Conservation (phyloP, 2,113 vertebrate genomes). For the Malurus elegans region DNA sequence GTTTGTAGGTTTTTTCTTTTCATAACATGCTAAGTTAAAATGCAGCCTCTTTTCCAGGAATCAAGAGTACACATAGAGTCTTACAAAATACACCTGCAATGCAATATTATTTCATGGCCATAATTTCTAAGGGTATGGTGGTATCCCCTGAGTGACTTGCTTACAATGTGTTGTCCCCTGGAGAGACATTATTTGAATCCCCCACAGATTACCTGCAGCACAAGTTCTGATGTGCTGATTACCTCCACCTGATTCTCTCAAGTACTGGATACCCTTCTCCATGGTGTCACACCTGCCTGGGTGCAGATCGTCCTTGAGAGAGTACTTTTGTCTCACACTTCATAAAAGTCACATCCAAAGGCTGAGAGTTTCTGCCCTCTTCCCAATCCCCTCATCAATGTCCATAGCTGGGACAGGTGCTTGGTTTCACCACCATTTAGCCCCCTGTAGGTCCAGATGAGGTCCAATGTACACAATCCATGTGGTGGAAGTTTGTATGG, state of each 20-base stretch:
- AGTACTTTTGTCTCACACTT: not conserved
- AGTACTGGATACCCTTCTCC: not conserved
- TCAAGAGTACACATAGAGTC: not conserved
- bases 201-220: not conserved
- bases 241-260: not conserved
- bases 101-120: not conserved
- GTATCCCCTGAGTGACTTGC: not conserved
- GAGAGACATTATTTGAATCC: not conserved
- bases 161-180: not conserved
- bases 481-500: not conserved
- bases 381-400: not conserved
- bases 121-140: not conserved
- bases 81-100: not conserved
- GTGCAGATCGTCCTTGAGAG: not conserved
- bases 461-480: not conserved
- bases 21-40: not conserved
- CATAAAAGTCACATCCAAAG: not conserved
- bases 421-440: not conserved
- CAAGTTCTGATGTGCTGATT: not conserved
- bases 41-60: not conserved
- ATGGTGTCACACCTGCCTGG: not conserved
- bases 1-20: not conserved
- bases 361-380: not conserved
- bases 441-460: not conserved
- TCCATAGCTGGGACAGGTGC: not conserved